Base-by-base conservation (phyloP, 2,888 invertebrate genomes). In the Plebejus argus region DNA sequence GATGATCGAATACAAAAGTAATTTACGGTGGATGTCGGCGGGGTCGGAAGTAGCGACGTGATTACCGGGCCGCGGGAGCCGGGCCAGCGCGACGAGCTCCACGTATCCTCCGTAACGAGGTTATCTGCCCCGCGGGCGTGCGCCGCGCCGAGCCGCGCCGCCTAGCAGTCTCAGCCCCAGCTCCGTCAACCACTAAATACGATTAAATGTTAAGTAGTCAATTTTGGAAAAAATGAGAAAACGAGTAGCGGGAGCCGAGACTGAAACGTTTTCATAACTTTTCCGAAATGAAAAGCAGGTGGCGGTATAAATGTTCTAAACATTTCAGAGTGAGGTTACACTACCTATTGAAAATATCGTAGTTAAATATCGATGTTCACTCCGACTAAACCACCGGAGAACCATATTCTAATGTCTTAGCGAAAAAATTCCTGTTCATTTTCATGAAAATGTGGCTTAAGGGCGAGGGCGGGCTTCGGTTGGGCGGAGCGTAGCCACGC, bases 41-140 rank as follows among this genome's bases (percentile, higher is more conserved):
- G 87, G 88, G 86, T 85, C 87, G 90, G 89, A 87, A 89, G 89
- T 86, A 88, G 85, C 92, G 93, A 94, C 89, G 83, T 91, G 91
- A 93, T 94, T 94, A 94, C 88, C 83, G 86, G 88, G 88, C 88
- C 53, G 53, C 87, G 86, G 86, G 85, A 86, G 86, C 86, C 85
- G 87, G 87, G 85, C 87, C 85, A 83, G 82, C 84, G 83, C 85
- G 85, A 82, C 85, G 84, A 81, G 83, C 84, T 84, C 88, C 87
- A 86, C 88, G 90, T 90, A 90, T 91, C 91, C 89, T 87, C 87
- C 88, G 87, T 93, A 94, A 94, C 92, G 90, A 94, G 91, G 90
- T 94, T 94, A 93, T 92, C 91, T 92, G 92, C 91, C 93, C 92
- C 90, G 92, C 91, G 92, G 93, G 92, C 53, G 89, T 90, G 87